Percentiles rank a stretch among this genome's conserved stretches.
Conservation (phyloP, 2,113 vertebrate species). For the Myrmophylax atrothorax region DNA sequence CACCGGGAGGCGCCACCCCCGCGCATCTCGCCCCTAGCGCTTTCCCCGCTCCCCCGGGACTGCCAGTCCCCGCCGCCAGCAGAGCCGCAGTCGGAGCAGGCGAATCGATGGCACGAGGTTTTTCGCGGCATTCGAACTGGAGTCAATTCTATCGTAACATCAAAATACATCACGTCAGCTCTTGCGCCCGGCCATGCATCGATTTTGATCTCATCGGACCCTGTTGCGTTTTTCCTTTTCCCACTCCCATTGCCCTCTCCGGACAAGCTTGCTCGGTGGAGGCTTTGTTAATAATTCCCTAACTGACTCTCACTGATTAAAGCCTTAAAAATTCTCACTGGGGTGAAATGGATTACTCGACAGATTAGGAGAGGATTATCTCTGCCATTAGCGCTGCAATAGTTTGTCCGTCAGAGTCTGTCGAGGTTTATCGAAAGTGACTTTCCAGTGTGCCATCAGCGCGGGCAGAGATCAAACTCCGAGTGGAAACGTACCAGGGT, state of each 20-base stretch:
- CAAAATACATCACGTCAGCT: not conserved
- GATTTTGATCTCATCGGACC: not conserved
- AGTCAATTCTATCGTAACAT: not conserved
- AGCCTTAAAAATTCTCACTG: constrained; percentile 43
- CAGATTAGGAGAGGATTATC: constrained; percentile 59
- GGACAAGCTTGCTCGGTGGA: not conserved
- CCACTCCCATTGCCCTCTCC: not conserved
- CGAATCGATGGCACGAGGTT: not conserved
- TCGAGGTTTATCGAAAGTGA: constrained; percentile 45
- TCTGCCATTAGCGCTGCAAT: constrained; percentile 37
- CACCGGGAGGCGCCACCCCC: no score
- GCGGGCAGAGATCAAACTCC: constrained; percentile 28
- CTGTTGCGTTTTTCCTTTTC: not conserved
- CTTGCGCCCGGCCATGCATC: not conserved
- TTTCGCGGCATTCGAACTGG: not conserved
- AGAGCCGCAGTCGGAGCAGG: not conserved
- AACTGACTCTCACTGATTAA: constrained; percentile 55
- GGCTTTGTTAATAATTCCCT: constrained; percentile 43
- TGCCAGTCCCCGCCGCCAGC: not conserved
- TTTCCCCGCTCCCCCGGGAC: not conserved
- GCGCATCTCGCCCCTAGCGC: not conserved
- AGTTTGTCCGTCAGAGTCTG: constrained; percentile 4
- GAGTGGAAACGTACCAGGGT: not conserved
- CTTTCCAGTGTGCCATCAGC: constrained; percentile 13
- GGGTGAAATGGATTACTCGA: constrained; percentile 43